These are phyloP conservation scores for Anniella stebbinsi DNA, from an alignment of 2,797 vertebrate species.

Conservation along the genomic window DNA sequence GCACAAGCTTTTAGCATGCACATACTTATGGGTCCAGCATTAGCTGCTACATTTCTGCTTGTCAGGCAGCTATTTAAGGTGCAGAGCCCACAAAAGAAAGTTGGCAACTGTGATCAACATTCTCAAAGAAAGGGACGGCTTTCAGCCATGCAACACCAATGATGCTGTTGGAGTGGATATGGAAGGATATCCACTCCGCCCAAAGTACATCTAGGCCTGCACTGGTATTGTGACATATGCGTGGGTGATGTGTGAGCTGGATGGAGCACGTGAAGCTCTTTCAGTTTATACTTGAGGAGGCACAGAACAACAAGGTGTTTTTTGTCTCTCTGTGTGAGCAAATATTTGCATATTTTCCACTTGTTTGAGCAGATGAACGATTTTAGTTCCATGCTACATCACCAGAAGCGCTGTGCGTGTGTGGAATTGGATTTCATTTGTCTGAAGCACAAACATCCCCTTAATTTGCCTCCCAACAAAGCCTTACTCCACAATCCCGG, in stretches of 20 bases:
- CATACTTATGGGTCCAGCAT: neutral
- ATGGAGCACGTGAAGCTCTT: constrained; percentile 28
- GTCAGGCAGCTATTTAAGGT: neutral
- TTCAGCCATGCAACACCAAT: neutral
- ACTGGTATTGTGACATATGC: neutral
- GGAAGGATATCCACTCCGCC: neutral
- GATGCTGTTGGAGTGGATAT: neutral
- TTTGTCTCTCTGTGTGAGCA: constrained; percentile 56
- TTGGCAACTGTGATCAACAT: neutral
- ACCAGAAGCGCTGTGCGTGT: constrained; percentile 33
- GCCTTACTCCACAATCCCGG: fast-evolving
- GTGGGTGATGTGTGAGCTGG: constrained; percentile 2
- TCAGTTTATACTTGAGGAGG: constrained; percentile 63
- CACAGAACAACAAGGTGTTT: constrained; percentile 47
- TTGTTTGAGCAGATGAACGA: constrained; percentile 65
- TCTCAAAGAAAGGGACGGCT: neutral
- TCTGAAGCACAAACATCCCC: neutral
- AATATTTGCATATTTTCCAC: constrained; percentile 80
- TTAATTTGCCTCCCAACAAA: neutral
- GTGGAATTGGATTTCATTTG: neutral
- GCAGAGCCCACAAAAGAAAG: neutral
- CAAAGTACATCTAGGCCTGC: neutral
- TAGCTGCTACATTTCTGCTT: neutral
- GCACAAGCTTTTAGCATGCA: neutral
- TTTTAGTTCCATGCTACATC: constrained; percentile 42